Conservation (phyloP, 1,140 invertebrate genomes). For the Nasonia vitripennis region DNA sequence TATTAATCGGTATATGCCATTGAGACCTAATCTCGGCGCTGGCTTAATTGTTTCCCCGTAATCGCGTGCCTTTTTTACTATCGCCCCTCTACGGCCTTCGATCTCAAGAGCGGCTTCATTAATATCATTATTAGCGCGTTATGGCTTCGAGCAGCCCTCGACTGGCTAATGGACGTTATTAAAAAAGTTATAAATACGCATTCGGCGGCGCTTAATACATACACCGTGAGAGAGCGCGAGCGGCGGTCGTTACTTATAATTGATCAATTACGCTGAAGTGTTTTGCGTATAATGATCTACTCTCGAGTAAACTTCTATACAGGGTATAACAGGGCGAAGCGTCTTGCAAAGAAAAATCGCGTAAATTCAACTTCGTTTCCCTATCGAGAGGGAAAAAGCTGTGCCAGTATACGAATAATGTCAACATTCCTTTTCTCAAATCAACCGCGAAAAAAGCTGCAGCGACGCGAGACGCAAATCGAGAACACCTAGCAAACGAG, state of each 20-base stretch:
- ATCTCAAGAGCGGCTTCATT: not conserved
- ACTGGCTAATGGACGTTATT: not conserved
- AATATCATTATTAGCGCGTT: not conserved
- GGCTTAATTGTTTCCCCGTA: constrained; percentile 1
- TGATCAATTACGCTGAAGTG: not conserved
- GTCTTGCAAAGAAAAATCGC: no score
- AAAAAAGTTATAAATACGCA: not conserved
- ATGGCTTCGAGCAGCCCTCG: not conserved
- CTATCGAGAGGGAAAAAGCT: no score
- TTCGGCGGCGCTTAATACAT: not conserved
- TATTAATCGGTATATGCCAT: not conserved
- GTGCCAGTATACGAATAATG: no score
- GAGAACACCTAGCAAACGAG: not conserved
- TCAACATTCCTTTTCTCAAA: no score
- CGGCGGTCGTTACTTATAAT: not conserved
- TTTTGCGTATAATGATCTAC: not conserved
- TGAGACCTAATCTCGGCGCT: not conserved
- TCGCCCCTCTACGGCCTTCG: not conserved
- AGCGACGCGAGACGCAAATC: not conserved
- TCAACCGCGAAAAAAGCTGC: no score
- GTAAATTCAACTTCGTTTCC: no score
- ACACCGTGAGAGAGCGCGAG: no score
- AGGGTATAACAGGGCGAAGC: no score
- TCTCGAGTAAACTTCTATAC: no score
- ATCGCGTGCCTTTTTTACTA: not conserved